phyloP scores from a whole-genome alignment of 2,888 invertebrate genomes.

The Apoda limacodes region DNA sequence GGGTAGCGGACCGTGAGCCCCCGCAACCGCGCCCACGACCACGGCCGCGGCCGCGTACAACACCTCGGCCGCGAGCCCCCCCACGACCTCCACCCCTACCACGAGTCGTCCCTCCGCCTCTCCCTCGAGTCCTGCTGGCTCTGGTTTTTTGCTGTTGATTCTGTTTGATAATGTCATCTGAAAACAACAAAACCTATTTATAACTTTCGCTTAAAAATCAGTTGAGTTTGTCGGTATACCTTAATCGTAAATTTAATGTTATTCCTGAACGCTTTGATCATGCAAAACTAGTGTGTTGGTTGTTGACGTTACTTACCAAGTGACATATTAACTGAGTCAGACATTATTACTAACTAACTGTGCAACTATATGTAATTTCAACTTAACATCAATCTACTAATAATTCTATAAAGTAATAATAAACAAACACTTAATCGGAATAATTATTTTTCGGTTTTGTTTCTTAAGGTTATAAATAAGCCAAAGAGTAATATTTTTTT shows the following conservation, averaged over 20 bases:
- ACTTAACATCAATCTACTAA: no score
- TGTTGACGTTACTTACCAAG: slow-evolving; percentile 51
- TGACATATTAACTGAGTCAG: slow-evolving; percentile 56
- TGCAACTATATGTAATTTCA: no score
- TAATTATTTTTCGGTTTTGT: no score
- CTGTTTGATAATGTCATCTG: slow-evolving; percentile 58
- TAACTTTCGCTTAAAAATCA: neutral
- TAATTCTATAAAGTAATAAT: no score
- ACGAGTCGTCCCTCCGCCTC: slow-evolving; percentile 30
- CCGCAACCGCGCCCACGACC: slow-evolving; percentile 25
- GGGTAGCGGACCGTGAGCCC: slow-evolving; percentile 28
- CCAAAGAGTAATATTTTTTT: no score
- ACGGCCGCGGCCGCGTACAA: slow-evolving; percentile 27
- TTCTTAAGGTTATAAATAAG: no score
- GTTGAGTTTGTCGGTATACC: neutral
- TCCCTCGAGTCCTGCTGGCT: slow-evolving; percentile 41
- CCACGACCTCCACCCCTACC: slow-evolving; percentile 21
- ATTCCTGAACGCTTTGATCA: neutral
- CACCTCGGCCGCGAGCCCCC: slow-evolving; percentile 31
- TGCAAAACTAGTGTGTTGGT: slow-evolving; percentile 2
- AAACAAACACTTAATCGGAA: no score
- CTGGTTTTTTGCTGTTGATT: no score
- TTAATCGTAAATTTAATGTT: neutral
- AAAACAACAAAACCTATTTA: slow-evolving; percentile 4
- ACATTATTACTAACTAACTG: no score